These are phyloP conservation scores for Ammospiza maritima DNA, from an alignment of 2,797 vertebrate genomes.

Conservation along the genomic window DNA sequence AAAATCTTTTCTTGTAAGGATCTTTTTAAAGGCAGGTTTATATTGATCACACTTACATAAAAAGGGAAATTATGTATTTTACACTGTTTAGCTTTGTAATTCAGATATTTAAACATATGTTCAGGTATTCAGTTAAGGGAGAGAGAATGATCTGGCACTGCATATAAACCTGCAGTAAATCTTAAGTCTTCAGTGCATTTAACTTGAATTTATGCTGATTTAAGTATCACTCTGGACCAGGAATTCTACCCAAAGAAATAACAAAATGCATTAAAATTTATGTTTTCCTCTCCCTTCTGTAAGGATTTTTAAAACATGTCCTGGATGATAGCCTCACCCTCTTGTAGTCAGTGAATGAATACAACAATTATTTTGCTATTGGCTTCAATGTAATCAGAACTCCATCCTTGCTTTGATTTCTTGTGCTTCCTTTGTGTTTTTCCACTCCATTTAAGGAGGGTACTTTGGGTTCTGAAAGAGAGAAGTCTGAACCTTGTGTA, in stretches of 20 bases:
- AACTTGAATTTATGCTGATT: slow-evolving; percentile 9
- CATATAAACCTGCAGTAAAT: neutral
- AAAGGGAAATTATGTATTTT: neutral
- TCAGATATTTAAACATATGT: slow-evolving; percentile 39
- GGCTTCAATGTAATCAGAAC: neutral
- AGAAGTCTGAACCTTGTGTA: neutral
- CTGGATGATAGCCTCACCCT: neutral
- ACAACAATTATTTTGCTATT: neutral
- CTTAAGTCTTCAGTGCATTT: neutral
- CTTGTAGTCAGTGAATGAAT: neutral
- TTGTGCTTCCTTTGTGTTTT: neutral
- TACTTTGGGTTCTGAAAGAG: neutral
- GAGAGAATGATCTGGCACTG: neutral
- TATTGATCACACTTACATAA: neutral
- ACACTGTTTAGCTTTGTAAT: slow-evolving; percentile 11
- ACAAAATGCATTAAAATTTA: neutral
- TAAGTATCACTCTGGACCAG: neutral
- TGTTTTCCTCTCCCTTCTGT: neutral
- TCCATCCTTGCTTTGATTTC: neutral
- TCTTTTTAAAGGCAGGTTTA: slow-evolving; percentile 24
- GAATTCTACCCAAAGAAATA: neutral
- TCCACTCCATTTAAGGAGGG: neutral
- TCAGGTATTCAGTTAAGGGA: slow-evolving; percentile 4
- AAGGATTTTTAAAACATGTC: neutral
- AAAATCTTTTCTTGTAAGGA: slow-evolving; percentile 14